Evolutionary conservation across 1,140 invertebrate species (phyloP).

Genomic region (Ctenoplectra terminalis): DNA sequence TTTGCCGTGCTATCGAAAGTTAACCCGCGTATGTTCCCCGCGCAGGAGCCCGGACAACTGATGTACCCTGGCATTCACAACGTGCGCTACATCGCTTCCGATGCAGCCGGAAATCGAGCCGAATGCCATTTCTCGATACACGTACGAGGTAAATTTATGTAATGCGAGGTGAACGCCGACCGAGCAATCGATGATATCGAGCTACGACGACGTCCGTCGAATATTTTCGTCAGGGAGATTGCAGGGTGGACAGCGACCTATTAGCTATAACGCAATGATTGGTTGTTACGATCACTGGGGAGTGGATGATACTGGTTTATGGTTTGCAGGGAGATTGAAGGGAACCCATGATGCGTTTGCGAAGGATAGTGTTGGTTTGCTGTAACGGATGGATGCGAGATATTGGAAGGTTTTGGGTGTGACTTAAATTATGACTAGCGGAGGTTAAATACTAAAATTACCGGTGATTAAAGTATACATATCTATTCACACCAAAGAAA

Average conservation of each 20-base stretch:
- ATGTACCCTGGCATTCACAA: conserved; percentile 85
- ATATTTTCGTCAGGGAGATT: background rate
- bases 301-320: background rate
- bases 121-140: conserved; percentile 86
- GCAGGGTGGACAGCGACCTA: background rate
- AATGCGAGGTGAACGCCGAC: background rate
- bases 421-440: too few relatives aligned
- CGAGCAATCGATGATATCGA: conserved; percentile 43
- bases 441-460: too few relatives aligned
- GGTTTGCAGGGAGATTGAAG: background rate
- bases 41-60: conserved; percentile 84
- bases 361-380: too few relatives aligned
- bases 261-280: conserved; percentile 9
- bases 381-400: too few relatives aligned
- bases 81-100: conserved; percentile 86
- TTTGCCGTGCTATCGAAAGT: conserved; percentile 50
- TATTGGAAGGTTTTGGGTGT: too few relatives aligned
- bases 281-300: background rate
- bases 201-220: conserved; percentile 16
- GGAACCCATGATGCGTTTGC: too few relatives aligned
- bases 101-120: conserved; percentile 85
- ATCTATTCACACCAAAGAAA: too few relatives aligned
- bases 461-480: too few relatives aligned
- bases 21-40: conserved; percentile 52
- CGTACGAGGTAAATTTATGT: conserved; percentile 83